Evolutionary conservation across 2,113 vertebrate species (phyloP), one percentile per base, ranked within the genome.

Genomic region (Emydocephalus ijimae): DNA sequence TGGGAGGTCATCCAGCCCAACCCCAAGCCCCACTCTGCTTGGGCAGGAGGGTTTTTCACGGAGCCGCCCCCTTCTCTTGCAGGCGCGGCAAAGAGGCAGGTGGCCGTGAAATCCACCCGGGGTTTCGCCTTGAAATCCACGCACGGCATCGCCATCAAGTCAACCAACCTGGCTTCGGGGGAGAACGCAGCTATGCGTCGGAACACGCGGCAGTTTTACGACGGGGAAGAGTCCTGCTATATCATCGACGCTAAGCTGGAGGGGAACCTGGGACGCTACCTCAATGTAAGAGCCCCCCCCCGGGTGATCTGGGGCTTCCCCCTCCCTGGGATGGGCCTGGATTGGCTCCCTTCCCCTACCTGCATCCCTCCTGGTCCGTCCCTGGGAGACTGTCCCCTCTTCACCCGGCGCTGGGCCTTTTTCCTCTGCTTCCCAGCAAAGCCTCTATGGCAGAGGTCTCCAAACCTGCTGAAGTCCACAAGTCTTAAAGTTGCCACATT

Each of bases 201-300:
- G 93, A 99, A 98, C 95, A 99, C 99, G 0, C 98, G 99, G 0
- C 98, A 98, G 93, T 99, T 99, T 97, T 99, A 98, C 1, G 99
- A 99, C 0, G 99, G 99, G 0, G 99, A 99, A 95, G 99, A 99
- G 93, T 99, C 99, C 0, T 99, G 99, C 81, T 99, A 99, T 95
- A 99, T 99, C 97, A 99, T 99, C 0, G 99, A 99, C 0, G 99
- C 99, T 96, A 99, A 99, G 95, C 97, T 99, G 43, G 99, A 99
- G 90, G 99, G 99, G 61, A 99, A 99, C 95, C 98, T 99, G 9
- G 99, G 99, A 34, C 98, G 99, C 34, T 99, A 99, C 97, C 98
- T 99, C 93, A 99, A 99, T 0, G 99, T 99, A 96, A 98, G 92
- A 1, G 5, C 45, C n/a, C 48, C 48, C 48, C 48, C 1, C 1